Evolutionary conservation across 2,888 invertebrate species (phyloP).

Genomic region (Apodemia hepburni): DNA sequence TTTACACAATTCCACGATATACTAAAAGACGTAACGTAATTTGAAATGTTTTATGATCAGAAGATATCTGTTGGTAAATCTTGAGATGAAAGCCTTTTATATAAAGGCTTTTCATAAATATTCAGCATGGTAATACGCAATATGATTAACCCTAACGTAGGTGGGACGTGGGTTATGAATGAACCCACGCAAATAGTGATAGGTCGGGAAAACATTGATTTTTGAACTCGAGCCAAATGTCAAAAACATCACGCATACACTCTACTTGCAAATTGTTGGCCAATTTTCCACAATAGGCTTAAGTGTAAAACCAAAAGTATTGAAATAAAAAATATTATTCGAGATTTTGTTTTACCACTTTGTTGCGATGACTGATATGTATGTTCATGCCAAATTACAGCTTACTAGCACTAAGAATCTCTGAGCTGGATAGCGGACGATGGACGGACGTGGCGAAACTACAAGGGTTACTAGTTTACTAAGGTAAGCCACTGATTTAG

Average conservation of each 20-base stretch:
- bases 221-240: constrained; percentile 2
- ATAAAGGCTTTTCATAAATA: background rate
- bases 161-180: background rate
- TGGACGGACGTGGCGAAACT: too few species aligned
- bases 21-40: background rate
- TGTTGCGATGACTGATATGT: too few species aligned
- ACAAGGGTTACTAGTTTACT: too few species aligned
- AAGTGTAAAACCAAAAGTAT: too few species aligned
- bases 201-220: background rate
- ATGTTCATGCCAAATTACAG: too few species aligned
- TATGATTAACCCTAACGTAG: background rate
- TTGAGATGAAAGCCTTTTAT: background rate
- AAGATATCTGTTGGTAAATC: background rate
- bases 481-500: too few species aligned
- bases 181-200: background rate
- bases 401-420: too few species aligned
- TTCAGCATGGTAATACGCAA: background rate
- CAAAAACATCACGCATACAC: background rate
- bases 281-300: background rate
- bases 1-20: background rate
- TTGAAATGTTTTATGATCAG: background rate
- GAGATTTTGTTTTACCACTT: too few species aligned
- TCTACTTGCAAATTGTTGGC: background rate
- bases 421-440: too few species aligned
- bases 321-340: too few species aligned